Percentiles rank a stretch among this genome's conserved stretches.
These are phyloP conservation scores for Odontamblyopus lacepedii DNA, from an alignment of 2,797 vertebrate genomes.

Conservation along the genomic window DNA sequence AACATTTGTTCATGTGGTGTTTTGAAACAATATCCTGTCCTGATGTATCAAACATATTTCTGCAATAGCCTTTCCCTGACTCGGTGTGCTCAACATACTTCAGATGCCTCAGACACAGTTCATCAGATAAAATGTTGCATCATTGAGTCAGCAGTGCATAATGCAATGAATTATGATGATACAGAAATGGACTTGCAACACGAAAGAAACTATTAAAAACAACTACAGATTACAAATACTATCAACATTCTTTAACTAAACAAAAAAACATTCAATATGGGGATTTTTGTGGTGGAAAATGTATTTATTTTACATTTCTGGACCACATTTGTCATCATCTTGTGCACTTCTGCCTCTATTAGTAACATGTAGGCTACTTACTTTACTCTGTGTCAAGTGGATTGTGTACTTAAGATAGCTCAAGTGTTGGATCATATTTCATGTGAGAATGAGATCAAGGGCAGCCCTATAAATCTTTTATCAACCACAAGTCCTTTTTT, in stretches of 20 bases:
- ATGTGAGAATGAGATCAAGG: background rate
- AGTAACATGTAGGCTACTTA: background rate
- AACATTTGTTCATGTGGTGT: background rate
- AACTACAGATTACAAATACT: background rate
- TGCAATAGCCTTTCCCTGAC: background rate
- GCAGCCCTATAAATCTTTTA: background rate
- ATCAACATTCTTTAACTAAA: background rate
- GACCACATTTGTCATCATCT: background rate
- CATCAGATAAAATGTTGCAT: constrained; percentile 5
- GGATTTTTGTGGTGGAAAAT: background rate
- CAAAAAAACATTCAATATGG: too few species aligned
- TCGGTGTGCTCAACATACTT: background rate
- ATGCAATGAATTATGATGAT: background rate
- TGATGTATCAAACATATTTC: background rate
- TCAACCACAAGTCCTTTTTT: background rate
- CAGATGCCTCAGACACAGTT: background rate
- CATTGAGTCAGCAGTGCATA: background rate
- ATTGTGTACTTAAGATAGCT: background rate
- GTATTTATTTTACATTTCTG: background rate
- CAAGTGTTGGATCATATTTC: background rate
- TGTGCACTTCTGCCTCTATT: background rate
- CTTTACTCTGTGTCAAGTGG: background rate
- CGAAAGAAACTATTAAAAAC: background rate
- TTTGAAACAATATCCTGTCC: background rate
- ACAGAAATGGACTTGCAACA: background rate